Evolutionary conservation across 2,888 invertebrate species (phyloP).

Genomic region (Andrena flavipes): DNA sequence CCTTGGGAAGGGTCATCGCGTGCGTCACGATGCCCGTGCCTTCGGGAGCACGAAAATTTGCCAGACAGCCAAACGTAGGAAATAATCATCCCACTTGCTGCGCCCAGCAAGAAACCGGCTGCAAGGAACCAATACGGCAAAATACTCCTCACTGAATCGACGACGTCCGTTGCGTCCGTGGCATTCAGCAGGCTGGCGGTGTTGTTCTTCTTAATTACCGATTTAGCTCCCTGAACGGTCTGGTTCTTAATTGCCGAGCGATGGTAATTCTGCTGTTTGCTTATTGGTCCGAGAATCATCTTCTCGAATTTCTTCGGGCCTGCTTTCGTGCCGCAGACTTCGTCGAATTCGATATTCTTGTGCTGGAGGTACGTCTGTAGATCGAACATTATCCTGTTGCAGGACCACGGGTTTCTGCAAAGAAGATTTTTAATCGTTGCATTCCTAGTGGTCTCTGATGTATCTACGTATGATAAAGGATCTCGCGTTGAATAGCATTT

Average conservation of each 20-base stretch:
- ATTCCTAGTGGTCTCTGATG: neutral
- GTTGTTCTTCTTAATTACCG: neutral
- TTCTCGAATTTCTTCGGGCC: slow-evolving; percentile 72
- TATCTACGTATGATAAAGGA: slow-evolving; percentile 18
- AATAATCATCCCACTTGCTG: slow-evolving; percentile 70
- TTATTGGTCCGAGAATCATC: slow-evolving; percentile 66
- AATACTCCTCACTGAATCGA: slow-evolving; percentile 44
- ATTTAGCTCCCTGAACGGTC: neutral
- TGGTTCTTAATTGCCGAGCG: slow-evolving; percentile 35
- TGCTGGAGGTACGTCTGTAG: slow-evolving; percentile 69
- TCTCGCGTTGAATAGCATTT: neutral
- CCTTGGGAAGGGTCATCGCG: slow-evolving; percentile 64
- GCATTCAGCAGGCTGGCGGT: neutral
- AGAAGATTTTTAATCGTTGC: slow-evolving; percentile 9
- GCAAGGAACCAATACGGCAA: slow-evolving; percentile 75
- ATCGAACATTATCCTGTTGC: slow-evolving; percentile 71
- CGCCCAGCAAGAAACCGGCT: slow-evolving; percentile 78
- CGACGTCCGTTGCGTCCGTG: neutral
- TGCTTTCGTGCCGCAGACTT: slow-evolving; percentile 60
- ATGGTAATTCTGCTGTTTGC: slow-evolving; percentile 22
- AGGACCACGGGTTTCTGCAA: slow-evolving; percentile 80
- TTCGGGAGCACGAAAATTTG: slow-evolving; percentile 57
- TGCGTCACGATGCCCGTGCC: neutral
- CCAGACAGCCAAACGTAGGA: slow-evolving; percentile 77
- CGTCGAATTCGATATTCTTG: slow-evolving; percentile 59